Evolutionary conservation across 2,113 vertebrate species (phyloP).

Genomic region (Hydrochoerus hydrochaeris): DNA sequence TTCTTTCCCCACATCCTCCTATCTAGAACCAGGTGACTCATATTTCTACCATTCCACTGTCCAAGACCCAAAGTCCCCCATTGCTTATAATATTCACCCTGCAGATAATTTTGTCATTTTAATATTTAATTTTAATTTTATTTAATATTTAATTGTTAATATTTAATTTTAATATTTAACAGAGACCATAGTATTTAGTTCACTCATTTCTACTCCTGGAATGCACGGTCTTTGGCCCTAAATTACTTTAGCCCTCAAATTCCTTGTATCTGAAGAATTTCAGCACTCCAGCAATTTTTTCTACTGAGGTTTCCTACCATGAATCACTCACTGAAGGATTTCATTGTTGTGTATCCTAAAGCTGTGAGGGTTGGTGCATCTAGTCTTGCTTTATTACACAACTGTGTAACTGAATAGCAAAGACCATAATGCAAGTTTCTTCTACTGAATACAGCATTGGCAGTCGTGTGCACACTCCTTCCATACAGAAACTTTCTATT

Average conservation of each 20-base stretch:
- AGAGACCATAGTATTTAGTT: not conserved
- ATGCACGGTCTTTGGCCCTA: not conserved
- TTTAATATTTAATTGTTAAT: no score
- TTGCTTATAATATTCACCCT: not conserved
- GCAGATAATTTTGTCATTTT: not conserved
- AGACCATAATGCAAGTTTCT: not conserved
- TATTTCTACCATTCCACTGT: not conserved
- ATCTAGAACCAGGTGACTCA: not conserved
- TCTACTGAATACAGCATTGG: not conserved
- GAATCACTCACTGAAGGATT: not conserved
- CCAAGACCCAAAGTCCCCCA: not conserved
- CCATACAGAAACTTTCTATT: not conserved
- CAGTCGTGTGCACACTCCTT: not conserved
- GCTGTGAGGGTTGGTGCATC: not conserved
- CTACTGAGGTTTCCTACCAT: not conserved
- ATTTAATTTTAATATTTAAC: not conserved
- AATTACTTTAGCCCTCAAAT: not conserved
- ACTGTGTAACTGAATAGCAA: not conserved
- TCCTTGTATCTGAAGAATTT: not conserved
- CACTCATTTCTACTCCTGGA: not conserved
- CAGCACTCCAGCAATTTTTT: not conserved
- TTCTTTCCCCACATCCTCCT: rapidly evolving
- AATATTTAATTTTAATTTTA: no score
- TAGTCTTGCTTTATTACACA: rapidly evolving
- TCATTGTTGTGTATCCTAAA: not conserved